Evolutionary conservation across 2,888 invertebrate species (phyloP).

Genomic region (Oxycera nigricornis): DNA sequence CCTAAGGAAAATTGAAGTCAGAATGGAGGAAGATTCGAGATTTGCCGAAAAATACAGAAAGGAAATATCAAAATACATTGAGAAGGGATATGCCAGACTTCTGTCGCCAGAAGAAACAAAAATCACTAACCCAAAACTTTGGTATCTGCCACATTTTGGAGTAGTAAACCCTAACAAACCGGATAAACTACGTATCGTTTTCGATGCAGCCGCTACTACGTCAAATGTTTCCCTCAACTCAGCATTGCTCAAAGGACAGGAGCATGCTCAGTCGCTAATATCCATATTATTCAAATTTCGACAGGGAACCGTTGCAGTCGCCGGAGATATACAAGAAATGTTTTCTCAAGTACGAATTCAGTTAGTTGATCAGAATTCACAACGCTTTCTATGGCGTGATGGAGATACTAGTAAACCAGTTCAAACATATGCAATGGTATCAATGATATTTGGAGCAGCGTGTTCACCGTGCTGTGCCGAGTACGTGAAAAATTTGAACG

Average conservation of each 20-base stretch:
- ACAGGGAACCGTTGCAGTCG: conserved; percentile 45
- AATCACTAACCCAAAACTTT: too few species aligned
- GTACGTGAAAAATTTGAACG: conserved; percentile 51
- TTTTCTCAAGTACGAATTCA: conserved; percentile 53
- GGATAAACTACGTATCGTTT: conserved; percentile 51
- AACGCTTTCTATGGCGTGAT: not conserved
- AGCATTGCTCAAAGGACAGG: conserved; percentile 51
- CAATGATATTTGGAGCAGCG: not conserved
- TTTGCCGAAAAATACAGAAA: conserved; percentile 42
- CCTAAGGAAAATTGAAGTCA: not conserved
- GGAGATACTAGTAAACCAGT: not conserved
- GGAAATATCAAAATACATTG: too few species aligned
- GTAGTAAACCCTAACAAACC: conserved; percentile 50
- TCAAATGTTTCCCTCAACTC: conserved; percentile 50
- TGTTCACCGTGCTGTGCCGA: conserved; percentile 51
- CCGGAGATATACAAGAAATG: conserved; percentile 56
- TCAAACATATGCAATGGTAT: too few species aligned
- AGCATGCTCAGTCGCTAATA: conserved; percentile 50
- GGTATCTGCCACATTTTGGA: conserved; percentile 43
- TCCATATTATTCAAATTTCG: conserved; percentile 52
- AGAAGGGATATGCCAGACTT: too few species aligned
- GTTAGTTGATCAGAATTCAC: too few species aligned
- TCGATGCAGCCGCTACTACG: conserved; percentile 52
- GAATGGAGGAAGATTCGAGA: conserved; percentile 36
- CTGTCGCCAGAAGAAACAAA: too few species aligned